Conservation (phyloP, 1,140 invertebrate species). For the Rhyacophila brunnea region DNA sequence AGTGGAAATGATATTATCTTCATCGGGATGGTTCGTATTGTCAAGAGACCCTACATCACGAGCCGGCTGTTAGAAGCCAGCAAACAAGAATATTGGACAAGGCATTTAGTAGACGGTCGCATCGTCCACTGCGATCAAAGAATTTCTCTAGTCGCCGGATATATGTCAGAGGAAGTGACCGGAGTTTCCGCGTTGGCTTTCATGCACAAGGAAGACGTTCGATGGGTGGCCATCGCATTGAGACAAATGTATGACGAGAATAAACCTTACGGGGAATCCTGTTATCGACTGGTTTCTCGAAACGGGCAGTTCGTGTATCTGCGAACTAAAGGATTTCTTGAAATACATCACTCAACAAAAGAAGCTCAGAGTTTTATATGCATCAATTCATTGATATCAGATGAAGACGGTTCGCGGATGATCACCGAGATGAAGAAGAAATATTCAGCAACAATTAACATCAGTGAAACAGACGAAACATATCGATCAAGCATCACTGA, state of each 20-base stretch:
- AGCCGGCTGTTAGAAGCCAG: conserved; percentile 70
- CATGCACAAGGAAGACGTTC: conserved; percentile 85
- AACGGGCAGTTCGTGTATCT: conserved; percentile 81
- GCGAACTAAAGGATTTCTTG: conserved; percentile 77
- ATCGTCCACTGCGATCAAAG: conserved; percentile 87
- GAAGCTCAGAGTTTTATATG: conserved; percentile 83
- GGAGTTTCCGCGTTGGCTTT: conserved; percentile 80
- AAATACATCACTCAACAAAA: conserved; percentile 72
- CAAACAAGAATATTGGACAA: conserved; percentile 79
- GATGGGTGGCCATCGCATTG: conserved; percentile 80
- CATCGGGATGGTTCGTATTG: conserved; percentile 65
- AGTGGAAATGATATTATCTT: conserved; percentile 64
- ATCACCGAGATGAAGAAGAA: conserved; percentile 74
- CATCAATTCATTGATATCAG: conserved; percentile 74
- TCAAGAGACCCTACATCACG: conserved; percentile 67
- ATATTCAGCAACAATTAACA: conserved; percentile 68
- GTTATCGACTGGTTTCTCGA: conserved; percentile 76
- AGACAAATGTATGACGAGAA: conserved; percentile 83
- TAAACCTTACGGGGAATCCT: conserved; percentile 75
- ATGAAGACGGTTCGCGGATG: conserved; percentile 68
- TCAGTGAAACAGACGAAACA: conserved; percentile 43
- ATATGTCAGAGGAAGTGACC: conserved; percentile 82
- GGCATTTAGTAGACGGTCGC: conserved; percentile 80
- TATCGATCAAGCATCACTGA: background rate
- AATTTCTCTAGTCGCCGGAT: conserved; percentile 82